Evolutionary conservation across 2,888 invertebrate genomes (phyloP), one percentile per base, ranked within the genome.

Genomic region (Temnothorax ravouxi): DNA sequence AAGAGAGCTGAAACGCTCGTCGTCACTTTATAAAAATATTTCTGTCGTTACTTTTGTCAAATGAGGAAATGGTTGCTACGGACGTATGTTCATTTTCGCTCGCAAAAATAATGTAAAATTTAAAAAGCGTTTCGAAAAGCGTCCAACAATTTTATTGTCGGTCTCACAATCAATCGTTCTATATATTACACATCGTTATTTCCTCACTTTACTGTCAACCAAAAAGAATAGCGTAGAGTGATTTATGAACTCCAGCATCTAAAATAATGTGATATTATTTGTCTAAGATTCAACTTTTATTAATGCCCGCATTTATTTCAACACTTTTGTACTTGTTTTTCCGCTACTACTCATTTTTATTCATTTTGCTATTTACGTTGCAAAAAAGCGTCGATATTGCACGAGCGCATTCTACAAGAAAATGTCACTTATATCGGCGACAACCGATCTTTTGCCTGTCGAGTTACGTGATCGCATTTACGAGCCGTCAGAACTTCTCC

Each of bases 11-110:
- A 4, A 77, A 38, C 11, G 34, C 25, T 15, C 47, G 41, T 29
- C 44, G 44, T 52, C 15, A n/a, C 29, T 79, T 71, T 71, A 25
- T 47, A 52, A 18, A 79, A 80, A 72, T 76, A 69, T 72, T 47
- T 38, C 21, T 34, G 21, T 38, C 41, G 47, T 59, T 3, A 13
- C 21, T 71, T 47, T 79, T 15, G 44, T 3, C 15, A 44, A 1
- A 1, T 4, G 29, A 11, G 3, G 8, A 71, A 56, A 38, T 9
- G 29, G 6, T 54, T 25, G 38, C 9, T 18, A 6, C 18, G 18
- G n/a, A 54, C 21, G 34, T 47, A 54, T 59, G 25, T 66, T 41
- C 5, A 66, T 52, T 64, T 18, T 52, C 13, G 52, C 1, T 29
- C 38, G 38, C 2, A 38, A 52, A 54, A 67, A 2, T 41, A 13